Evolutionary conservation across 1,140 invertebrate genomes (phyloP).

Genomic region (Frieseomelitta varia): DNA sequence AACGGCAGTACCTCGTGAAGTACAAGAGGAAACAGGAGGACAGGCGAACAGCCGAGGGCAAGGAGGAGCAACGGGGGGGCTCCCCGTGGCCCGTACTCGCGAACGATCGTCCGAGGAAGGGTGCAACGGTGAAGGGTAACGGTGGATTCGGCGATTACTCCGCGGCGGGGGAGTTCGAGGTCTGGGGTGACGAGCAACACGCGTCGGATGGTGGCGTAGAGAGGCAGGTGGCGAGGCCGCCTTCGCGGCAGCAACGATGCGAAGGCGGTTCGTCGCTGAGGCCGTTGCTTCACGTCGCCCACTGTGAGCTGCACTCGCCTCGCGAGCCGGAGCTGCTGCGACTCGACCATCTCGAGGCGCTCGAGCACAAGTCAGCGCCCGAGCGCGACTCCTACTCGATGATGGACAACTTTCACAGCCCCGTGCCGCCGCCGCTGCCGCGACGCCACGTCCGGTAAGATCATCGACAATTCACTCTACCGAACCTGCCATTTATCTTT

Average conservation of each 20-base stretch:
- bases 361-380: slow-evolving; percentile 71
- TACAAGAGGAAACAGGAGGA: slow-evolving; percentile 60
- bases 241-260: slow-evolving; percentile 78
- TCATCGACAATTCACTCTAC: too few relatives aligned
- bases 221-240: slow-evolving; percentile 72
- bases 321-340: slow-evolving; percentile 79
- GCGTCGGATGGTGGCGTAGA: slow-evolving; percentile 79
- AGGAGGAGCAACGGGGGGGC: slow-evolving; percentile 53
- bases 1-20: slow-evolving; percentile 56
- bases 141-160: slow-evolving; percentile 81
- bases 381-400: slow-evolving; percentile 78
- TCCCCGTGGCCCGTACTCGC: slow-evolving; percentile 55
- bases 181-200: slow-evolving; percentile 79
- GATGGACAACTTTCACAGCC: slow-evolving; percentile 81
- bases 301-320: slow-evolving; percentile 80
- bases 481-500: too few relatives aligned
- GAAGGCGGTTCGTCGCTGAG: slow-evolving; percentile 79
- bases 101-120: slow-evolving; percentile 72
- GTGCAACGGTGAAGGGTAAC: slow-evolving; percentile 81
- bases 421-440: slow-evolving; percentile 78
- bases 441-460: slow-evolving; percentile 80
- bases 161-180: slow-evolving; percentile 80
- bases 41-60: slow-evolving; percentile 1
- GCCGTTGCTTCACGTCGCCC: slow-evolving; percentile 79
- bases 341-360: slow-evolving; percentile 78